These are phyloP conservation scores for Eupithecia centaureata DNA, from an alignment of 2,888 invertebrate genomes.

Conservation along the genomic window DNA sequence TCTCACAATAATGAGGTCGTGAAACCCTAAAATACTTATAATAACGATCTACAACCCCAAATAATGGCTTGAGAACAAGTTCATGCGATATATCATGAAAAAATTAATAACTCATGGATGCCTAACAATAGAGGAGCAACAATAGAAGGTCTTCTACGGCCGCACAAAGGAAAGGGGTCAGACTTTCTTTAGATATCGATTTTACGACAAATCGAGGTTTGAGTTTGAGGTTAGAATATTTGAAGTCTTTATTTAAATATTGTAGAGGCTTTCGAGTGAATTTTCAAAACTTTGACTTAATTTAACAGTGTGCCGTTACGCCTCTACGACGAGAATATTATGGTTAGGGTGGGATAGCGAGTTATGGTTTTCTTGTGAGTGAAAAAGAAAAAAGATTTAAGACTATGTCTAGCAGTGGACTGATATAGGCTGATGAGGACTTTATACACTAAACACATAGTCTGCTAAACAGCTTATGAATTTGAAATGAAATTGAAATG, in stretches of 20 bases:
- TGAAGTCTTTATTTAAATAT: background rate
- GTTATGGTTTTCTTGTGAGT: no score
- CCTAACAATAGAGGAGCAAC: slow-evolving; percentile 51
- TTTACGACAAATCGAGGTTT: slow-evolving; percentile 26
- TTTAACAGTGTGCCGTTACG: no score
- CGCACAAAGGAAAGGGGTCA: slow-evolving; percentile 62
- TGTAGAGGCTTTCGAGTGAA: background rate
- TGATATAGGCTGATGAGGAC: no score
- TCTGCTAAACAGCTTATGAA: no score
- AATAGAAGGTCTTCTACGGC: slow-evolving; percentile 47
- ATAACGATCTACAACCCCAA: slow-evolving; percentile 12
- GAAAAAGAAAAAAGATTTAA: no score
- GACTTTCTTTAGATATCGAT: slow-evolving; percentile 51
- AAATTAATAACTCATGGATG: slow-evolving; percentile 52
- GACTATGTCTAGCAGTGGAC: no score
- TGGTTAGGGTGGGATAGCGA: no score
- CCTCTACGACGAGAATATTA: no score
- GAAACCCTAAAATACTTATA: slow-evolving; percentile 6
- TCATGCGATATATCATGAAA: slow-evolving; percentile 49
- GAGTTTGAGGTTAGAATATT: slow-evolving; percentile 5
- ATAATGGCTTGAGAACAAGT: slow-evolving; percentile 32
- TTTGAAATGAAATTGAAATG: no score
- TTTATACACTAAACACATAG: no score
- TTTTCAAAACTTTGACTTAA: background rate
- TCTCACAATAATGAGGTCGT: slow-evolving; percentile 7